Evolutionary conservation across 2,113 vertebrate genomes (phyloP).

Genomic region (Sphyrna mokarran): DNA sequence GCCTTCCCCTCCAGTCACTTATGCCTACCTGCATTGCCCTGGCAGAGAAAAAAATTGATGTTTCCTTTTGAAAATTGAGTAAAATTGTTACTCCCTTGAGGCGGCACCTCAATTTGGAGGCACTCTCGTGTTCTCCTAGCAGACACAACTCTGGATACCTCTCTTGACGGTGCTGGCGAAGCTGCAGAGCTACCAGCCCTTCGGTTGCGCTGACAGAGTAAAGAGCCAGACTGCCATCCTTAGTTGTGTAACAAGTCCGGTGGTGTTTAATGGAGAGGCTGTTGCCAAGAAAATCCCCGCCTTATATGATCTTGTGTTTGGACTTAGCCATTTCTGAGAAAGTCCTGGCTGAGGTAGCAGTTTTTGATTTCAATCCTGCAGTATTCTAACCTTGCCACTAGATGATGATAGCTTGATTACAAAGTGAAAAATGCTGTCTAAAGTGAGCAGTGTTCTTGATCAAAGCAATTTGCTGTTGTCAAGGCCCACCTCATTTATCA

Average conservation of each 20-base stretch:
- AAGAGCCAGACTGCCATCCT: neutral
- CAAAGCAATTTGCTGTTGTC: neutral
- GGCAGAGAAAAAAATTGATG: neutral
- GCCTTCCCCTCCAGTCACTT: no score
- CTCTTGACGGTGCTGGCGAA: neutral
- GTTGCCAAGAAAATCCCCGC: neutral
- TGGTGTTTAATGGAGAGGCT: neutral
- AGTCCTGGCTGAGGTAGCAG: neutral
- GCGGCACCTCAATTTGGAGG: neutral
- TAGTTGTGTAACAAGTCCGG: neutral
- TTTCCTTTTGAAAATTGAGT: no score
- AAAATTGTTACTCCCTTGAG: no score
- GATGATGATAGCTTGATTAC: neutral
- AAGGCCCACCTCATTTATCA: neutral
- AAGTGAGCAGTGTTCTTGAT: neutral
- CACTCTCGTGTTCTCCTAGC: neutral
- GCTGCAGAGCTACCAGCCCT: neutral
- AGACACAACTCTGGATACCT: neutral
- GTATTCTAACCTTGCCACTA: neutral
- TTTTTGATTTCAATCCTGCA: neutral
- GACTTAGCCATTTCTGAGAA: neutral
- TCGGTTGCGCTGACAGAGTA: neutral
- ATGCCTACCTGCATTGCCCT: neutral
- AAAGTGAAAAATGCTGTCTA: neutral
- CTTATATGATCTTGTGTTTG: neutral